Percentiles rank a stretch among this genome's conserved stretches.
Evolutionary conservation across 2,888 invertebrate species (phyloP).

Genomic region (Disparrhopalites patrizii): DNA sequence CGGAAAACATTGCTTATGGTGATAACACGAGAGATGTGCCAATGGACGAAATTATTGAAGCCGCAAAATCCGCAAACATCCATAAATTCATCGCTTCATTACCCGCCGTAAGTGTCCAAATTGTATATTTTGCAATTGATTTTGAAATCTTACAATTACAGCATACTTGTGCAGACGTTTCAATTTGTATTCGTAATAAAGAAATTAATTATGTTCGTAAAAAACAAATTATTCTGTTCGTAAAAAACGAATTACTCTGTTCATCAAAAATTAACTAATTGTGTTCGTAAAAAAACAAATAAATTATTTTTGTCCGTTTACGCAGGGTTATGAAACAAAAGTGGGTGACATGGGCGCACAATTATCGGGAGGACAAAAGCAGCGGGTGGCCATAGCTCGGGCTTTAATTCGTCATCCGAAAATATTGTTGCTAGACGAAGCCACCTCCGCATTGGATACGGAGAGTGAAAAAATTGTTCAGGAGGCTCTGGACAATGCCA

Average conservation of each 20-base stretch:
- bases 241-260: no score
- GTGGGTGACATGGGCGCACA: conserved; percentile 15
- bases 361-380: conserved; percentile 50
- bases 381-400: conserved; percentile 66
- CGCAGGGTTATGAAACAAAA: conserved; percentile 8
- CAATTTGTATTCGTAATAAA: not conserved
- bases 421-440: conserved; percentile 55
- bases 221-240: no score
- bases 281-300: no score
- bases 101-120: conserved; percentile 55
- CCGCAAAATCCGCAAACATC: conserved; percentile 79
- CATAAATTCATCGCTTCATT: conserved; percentile 74
- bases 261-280: no score
- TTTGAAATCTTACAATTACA: no score
- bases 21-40: conserved; percentile 53
- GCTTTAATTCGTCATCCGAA: conserved; percentile 13
- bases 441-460: conserved; percentile 50
- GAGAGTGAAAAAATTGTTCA: conserved; percentile 69
- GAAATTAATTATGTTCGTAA: no score
- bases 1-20: conserved; percentile 60
- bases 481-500: conserved; percentile 77
- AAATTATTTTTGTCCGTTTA: no score
- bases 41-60: conserved; percentile 70
- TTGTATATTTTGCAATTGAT: not conserved
- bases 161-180: no score